phyloP scores from a whole-genome alignment of 2,888 invertebrate genomes.

The Stenoptilia bipunctidactyla region DNA sequence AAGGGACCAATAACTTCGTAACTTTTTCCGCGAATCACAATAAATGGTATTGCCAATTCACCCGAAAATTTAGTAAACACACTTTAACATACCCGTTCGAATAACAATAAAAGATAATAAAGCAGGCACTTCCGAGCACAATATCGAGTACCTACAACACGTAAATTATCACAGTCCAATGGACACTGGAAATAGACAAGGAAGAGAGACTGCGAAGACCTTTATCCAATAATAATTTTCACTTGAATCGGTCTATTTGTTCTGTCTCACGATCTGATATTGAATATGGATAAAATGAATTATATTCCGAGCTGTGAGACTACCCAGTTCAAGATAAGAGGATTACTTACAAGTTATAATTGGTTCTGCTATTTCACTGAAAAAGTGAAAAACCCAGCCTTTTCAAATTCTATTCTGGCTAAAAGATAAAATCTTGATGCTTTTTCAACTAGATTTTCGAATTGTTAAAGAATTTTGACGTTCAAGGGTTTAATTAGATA shows the following conservation, averaged over 20 bases:
- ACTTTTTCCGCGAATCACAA: no score
- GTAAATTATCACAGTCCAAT: slow-evolving; percentile 48
- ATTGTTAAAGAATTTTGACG: no score
- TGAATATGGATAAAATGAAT: slow-evolving; percentile 69
- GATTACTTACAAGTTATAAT: slow-evolving; percentile 68
- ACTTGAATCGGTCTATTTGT: slow-evolving; percentile 66
- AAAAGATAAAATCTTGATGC: slow-evolving; percentile 12
- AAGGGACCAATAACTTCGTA: no score
- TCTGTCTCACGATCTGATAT: slow-evolving; percentile 64
- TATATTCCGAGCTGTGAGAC: slow-evolving; percentile 55
- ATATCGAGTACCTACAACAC: slow-evolving; percentile 49
- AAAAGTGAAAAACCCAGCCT: slow-evolving; percentile 43
- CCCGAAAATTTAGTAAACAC: not conserved
- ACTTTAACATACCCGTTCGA: not conserved
- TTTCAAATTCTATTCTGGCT: not conserved
- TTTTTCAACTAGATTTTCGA: slow-evolving; percentile 2
- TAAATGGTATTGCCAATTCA: no score
- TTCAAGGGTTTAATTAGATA: no score
- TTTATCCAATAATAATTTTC: slow-evolving; percentile 68
- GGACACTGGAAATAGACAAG: slow-evolving; percentile 57
- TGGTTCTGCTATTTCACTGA: slow-evolving; percentile 57
- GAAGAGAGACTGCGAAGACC: slow-evolving; percentile 49
- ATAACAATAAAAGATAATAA: slow-evolving; percentile 20
- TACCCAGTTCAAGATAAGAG: slow-evolving; percentile 54
- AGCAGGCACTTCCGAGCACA: slow-evolving; percentile 27